These are phyloP conservation scores for Lethenteron camtschaticum DNA, from an alignment of 2,113 vertebrate species.

Conservation along the genomic window DNA sequence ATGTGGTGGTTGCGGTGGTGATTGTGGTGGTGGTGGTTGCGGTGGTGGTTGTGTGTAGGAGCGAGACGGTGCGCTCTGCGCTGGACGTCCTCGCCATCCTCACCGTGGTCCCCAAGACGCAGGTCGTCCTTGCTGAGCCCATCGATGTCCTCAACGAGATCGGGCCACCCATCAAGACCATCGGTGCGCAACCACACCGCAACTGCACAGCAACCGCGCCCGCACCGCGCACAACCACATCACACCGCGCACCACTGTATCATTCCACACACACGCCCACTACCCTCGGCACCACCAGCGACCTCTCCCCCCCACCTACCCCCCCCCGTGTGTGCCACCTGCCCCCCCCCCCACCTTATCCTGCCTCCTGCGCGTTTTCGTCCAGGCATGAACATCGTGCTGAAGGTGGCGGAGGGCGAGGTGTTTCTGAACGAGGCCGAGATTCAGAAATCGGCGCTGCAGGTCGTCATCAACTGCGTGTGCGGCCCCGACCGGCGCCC, in stretches of 20 bases:
- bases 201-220: too few relatives aligned
- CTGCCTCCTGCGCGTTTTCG: too few relatives aligned
- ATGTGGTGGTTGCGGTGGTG: too few relatives aligned
- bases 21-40: not conserved
- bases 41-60: constrained; percentile 29
- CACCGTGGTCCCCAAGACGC: constrained; percentile 89
- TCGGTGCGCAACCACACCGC: constrained; percentile 33
- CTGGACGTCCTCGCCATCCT: constrained; percentile 86
- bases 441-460: constrained; percentile 94
- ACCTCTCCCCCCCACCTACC: too few relatives aligned
- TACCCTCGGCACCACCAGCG: too few relatives aligned
- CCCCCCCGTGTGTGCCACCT: too few relatives aligned
- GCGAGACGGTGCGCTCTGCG: constrained; percentile 85
- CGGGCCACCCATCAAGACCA: constrained; percentile 65
- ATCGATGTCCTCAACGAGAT: constrained; percentile 75
- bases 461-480: constrained; percentile 91
- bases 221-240: too few relatives aligned
- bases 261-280: too few relatives aligned
- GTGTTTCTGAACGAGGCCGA: constrained; percentile 93
- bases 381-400: constrained; percentile 83
- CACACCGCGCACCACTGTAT: too few relatives aligned
- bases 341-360: too few relatives aligned
- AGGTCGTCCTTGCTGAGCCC: constrained; percentile 64
- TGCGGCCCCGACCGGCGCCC: constrained; percentile 84
- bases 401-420: constrained; percentile 87